A percentile compares a stretch with the other conserved stretches of the same genome.
Evolutionary conservation across 2,888 invertebrate genomes (phyloP).

Genomic region (Lomographa bimaculata): DNA sequence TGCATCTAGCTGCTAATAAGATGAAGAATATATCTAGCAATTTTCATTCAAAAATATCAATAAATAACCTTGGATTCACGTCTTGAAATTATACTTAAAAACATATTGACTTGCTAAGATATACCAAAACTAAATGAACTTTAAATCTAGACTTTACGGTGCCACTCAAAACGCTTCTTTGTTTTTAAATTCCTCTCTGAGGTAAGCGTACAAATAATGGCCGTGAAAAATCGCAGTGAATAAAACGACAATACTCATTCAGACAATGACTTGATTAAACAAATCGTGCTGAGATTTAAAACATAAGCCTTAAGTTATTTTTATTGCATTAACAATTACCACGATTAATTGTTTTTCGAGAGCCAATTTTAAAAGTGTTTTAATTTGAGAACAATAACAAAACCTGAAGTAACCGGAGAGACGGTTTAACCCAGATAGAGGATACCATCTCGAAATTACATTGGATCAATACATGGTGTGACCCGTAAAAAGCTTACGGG

Average conservation of each 20-base stretch:
- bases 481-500: slow-evolving; percentile 65
- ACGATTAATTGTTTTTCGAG: slow-evolving; percentile 26
- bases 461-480: slow-evolving; percentile 76
- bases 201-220: slow-evolving; percentile 25
- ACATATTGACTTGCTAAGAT: no score
- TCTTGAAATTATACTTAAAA: no score
- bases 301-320: slow-evolving; percentile 32
- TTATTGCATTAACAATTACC: slow-evolving; percentile 33
- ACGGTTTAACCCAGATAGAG: slow-evolving; percentile 59
- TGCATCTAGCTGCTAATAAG: slow-evolving; percentile 3
- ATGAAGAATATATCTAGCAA: no score
- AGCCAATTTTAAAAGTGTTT: slow-evolving; percentile 28
- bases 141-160: slow-evolving; percentile 8
- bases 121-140: no score
- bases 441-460: slow-evolving; percentile 57
- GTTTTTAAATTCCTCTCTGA: slow-evolving; percentile 8
- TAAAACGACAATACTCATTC: slow-evolving; percentile 7
- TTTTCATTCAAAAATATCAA: no score
- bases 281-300: slow-evolving; percentile 36
- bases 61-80: no score
- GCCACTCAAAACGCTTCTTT: slow-evolving; percentile 1
- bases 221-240: slow-evolving; percentile 18
- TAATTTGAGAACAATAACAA: slow-evolving; percentile 22
- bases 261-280: slow-evolving; percentile 26
- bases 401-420: slow-evolving; percentile 17